A percentile compares a stretch with the other conserved stretches of the same genome.
Conservation (phyloP, 2,888 invertebrate species). For the Tipula confusa region DNA sequence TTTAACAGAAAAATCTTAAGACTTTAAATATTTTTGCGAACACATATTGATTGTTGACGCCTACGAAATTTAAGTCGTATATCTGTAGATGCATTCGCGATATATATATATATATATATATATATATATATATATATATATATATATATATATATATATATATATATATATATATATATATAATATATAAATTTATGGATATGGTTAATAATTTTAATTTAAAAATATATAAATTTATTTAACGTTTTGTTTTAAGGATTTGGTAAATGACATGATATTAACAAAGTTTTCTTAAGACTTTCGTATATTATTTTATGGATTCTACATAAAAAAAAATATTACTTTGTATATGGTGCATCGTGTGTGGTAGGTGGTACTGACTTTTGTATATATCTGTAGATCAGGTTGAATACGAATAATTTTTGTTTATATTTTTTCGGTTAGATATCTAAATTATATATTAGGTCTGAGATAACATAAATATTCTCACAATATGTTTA, state of each 20-base stretch:
- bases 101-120: neutral
- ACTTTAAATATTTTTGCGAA: neutral
- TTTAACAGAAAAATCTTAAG: neutral
- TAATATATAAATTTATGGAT: conserved; percentile 1
- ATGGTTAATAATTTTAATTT: conserved; percentile 25
- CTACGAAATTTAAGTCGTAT: neutral
- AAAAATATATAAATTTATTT: conserved; percentile 25
- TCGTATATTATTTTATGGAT: neutral
- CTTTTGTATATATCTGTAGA: neutral
- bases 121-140: neutral
- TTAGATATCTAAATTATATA: neutral
- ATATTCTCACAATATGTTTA: conserved; percentile 3
- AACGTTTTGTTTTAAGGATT: conserved; percentile 20
- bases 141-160: neutral
- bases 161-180: neutral
- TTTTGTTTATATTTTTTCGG: neutral
- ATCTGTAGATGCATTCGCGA: no score
- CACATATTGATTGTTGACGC: conserved; percentile 20
- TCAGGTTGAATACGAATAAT: neutral
- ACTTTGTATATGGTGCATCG: neutral
- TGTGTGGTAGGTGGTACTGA: conserved; percentile 20
- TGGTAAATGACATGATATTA: conserved; percentile 25
- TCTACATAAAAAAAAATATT: neutral
- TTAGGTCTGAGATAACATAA: neutral
- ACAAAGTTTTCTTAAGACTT: neutral